Percentiles rank a stretch among this genome's conserved stretches.
These are phyloP conservation scores for Psophia crepitans DNA, from an alignment of 2,113 vertebrate genomes.

Conservation along the genomic window DNA sequence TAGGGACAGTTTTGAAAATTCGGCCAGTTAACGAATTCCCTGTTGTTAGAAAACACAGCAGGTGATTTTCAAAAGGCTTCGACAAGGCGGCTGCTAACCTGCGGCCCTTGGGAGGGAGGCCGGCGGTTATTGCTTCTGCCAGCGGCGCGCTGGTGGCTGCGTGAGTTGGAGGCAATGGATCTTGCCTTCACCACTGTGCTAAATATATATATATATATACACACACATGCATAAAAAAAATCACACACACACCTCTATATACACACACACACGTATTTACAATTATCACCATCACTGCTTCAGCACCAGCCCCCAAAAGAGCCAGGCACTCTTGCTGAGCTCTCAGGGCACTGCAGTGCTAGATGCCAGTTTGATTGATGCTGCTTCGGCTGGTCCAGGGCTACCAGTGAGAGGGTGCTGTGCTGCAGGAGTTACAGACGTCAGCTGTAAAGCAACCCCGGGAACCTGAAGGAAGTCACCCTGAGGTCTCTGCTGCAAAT, in stretches of 20 bases:
- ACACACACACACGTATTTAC: not conserved
- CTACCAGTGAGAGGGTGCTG: not conserved
- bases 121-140: rapidly evolving
- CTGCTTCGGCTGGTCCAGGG: not conserved
- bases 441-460: not conserved
- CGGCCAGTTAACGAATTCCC: rapidly evolving
- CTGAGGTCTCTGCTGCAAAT: not conserved
- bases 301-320: not conserved
- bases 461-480: not conserved
- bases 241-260: not conserved
- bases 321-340: not conserved
- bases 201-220: not conserved
- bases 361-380: not conserved
- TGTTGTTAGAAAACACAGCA: not conserved
- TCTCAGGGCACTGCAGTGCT: not conserved
- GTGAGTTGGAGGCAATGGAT: rapidly evolving
- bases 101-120: not conserved
- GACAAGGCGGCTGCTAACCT: rapidly evolving
- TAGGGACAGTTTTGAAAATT: not conserved
- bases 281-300: not conserved
- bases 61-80: not conserved
- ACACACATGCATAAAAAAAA: too few relatives aligned
- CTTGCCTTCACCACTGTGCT: not conserved
- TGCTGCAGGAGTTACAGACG: rapidly evolving
- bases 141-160: not conserved